Evolutionary conservation across 2,113 vertebrate genomes (phyloP), one percentile per base, ranked within the genome.

Genomic region (Cercopithecus mona): DNA sequence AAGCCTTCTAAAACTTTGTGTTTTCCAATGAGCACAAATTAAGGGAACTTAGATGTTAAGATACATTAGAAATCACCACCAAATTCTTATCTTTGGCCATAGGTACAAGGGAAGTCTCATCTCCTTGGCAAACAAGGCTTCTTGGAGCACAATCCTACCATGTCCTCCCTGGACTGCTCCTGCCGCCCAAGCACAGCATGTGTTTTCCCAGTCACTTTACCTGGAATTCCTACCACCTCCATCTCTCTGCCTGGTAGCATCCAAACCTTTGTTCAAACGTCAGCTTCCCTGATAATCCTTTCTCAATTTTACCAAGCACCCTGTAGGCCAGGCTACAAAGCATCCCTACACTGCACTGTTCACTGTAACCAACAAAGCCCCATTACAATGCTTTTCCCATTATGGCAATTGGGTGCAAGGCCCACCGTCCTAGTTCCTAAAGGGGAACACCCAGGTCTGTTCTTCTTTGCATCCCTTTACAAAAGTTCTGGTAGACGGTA

Each of bases 101-200:
- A 14, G 2, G 3, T 2, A 75, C 18, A 6, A 32, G 76, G 43
- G 57, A 2, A 9, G 68, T 3, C 27, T 23, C 8, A 6, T 27
- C 57, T 78, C 30, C 81, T 68, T 8, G 2, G 52, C 43, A 30
- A 0, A 12, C 30, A 10, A 52, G 8, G 25, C 7, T 50, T 52
- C 40, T 12, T 1, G 12, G 1, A 45, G 12, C 11, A 6, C 45
- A 20, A 0, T 6, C 25, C 10, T 52, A 25, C 4, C 30, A 1
- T 3, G 32, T 35, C 11, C n/a, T 75, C 2, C 4, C 23, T 22
- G 25, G 45, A 20, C 10, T 11, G 25, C n/a, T 2, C 59, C 72
- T 22, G 27, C 57, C 35, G 3, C 1, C 6, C 10, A 30, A 70
- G 35, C 40, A 17, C 48, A 9, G 13, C 10, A 23, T 1, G 10